Base-by-base conservation (phyloP, 2,113 vertebrate species). In the Urocitellus parryii region DNA sequence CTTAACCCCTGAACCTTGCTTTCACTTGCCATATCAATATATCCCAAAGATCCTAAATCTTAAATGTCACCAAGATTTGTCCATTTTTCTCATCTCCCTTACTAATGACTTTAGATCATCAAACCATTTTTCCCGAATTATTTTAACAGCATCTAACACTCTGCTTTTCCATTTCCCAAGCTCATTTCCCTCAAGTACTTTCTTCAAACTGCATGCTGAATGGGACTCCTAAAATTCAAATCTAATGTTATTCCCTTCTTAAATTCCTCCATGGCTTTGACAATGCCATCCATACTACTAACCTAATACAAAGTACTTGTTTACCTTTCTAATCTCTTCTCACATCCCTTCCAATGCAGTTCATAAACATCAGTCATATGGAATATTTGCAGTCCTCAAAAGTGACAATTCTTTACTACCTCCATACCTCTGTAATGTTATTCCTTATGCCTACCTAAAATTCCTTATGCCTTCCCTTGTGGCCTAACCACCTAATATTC, bases 181-280 rank as follows among this genome's bases (percentile, higher is more conserved):
- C 53, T 83, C 65, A 74, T 73, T 88, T 73, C 56, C 81, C 51
- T 93, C 88, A 58, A 84, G 77, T 83, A 45, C 72, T 68, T 94
- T 88, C 78, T 80, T 80, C 18, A 76, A 85, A 89, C 6, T 85
- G 18, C 56, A 84, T 80, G 58, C 56, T 81, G 81, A 81, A 77
- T 20, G 17, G 20, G 4, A 92, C 56, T 90, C 74, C 42, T 79
- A 73, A 91, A 91, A 90, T 67, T 83, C 61, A 92, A 81, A 90
- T 45, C 42, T n/a, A 68, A 90, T n/a, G 6, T 73, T 25, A 65
- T 27, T 72, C n/a, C 20, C 68, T 67, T 63, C 39, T 93, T 77
- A 76, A 86, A 93, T 76, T 63, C 70, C 32, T 78, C 61, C 53
- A 63, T 1, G 4, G 83, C 51, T 84, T 96, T 42, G 48, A 25